Percentiles rank a stretch among this genome's conserved stretches.
Conservation (phyloP, 2,797 vertebrate genomes). For the Eospalax fontanierii region DNA sequence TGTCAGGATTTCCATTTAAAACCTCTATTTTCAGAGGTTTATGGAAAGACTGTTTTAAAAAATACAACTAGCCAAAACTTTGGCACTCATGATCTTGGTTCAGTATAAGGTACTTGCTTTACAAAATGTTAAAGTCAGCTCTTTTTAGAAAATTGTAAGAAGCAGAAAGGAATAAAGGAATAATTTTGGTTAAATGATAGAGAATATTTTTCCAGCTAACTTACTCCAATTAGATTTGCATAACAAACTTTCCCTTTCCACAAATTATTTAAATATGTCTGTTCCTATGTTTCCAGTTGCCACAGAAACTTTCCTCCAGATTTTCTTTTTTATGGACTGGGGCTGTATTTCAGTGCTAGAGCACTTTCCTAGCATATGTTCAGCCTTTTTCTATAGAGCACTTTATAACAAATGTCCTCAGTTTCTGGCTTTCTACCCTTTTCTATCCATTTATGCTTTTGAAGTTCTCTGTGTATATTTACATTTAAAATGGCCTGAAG, state of each 20-base stretch:
- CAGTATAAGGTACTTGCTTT: slow-evolving; percentile 87
- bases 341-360: neutral
- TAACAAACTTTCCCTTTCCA: slow-evolving; percentile 83
- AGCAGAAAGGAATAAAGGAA: slow-evolving; percentile 79
- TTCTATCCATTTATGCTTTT: slow-evolving; percentile 76
- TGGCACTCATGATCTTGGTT: slow-evolving; percentile 85
- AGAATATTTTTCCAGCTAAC: slow-evolving; percentile 86
- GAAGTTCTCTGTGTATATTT: slow-evolving; percentile 81
- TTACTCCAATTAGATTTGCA: slow-evolving; percentile 85
- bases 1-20: slow-evolving; percentile 89
- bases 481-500: slow-evolving; percentile 75
- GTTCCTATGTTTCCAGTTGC: slow-evolving; percentile 85
- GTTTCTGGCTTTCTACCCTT: slow-evolving; percentile 62
- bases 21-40: slow-evolving; percentile 89
- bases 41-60: slow-evolving; percentile 84
- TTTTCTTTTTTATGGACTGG: slow-evolving; percentile 70
- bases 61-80: slow-evolving; percentile 83
- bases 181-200: slow-evolving; percentile 86
- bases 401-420: slow-evolving; percentile 82
- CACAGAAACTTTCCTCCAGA: slow-evolving; percentile 81
- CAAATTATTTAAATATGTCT: slow-evolving; percentile 79
- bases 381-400: slow-evolving; percentile 77
- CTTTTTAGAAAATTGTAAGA: slow-evolving; percentile 85
- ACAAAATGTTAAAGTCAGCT: slow-evolving; percentile 90
- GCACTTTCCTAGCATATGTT: neutral